Conservation (phyloP, 2,797 vertebrate species). For the Benthosema pterotum region DNA sequence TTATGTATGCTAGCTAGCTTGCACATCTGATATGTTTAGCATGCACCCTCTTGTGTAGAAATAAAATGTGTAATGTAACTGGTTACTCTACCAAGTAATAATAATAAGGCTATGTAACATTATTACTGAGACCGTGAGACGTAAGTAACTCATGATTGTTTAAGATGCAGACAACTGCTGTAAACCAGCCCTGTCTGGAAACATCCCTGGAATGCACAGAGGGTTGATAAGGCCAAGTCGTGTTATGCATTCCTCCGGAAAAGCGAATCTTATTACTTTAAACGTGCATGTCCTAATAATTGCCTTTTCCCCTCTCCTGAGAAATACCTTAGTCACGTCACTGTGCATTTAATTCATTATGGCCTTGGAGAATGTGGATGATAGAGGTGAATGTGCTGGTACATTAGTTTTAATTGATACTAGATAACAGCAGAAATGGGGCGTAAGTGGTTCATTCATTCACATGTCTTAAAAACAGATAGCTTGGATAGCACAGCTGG, state of each 20-base stretch:
- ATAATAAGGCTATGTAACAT: too few relatives aligned
- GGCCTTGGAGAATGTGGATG: constrained; percentile 27
- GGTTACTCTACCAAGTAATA: too few relatives aligned
- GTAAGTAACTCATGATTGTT: too few relatives aligned
- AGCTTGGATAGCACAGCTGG: constrained; percentile 3
- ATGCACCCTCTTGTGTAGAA: too few relatives aligned
- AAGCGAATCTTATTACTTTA: background rate
- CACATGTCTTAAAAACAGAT: background rate
- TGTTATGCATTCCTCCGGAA: constrained; percentile 5
- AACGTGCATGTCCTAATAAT: background rate
- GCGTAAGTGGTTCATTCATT: constrained; percentile 26
- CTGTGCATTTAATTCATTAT: constrained; percentile 37
- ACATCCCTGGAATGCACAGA: constrained; percentile 32
- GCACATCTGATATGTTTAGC: too few relatives aligned
- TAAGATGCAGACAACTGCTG: background rate
- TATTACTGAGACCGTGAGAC: too few relatives aligned
- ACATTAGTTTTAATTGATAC: constrained; percentile 39
- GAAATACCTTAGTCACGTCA: constrained; percentile 14
- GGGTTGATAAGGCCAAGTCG: constrained; percentile 3
- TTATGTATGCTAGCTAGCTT: too few relatives aligned
- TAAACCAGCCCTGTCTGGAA: background rate
- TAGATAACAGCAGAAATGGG: constrained; percentile 17
- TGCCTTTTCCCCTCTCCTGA: background rate
- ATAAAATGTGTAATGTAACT: too few relatives aligned
- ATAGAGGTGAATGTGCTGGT: constrained; percentile 41